Conservation (phyloP, 2,797 vertebrate species). For the Amphiprion clarkii region DNA sequence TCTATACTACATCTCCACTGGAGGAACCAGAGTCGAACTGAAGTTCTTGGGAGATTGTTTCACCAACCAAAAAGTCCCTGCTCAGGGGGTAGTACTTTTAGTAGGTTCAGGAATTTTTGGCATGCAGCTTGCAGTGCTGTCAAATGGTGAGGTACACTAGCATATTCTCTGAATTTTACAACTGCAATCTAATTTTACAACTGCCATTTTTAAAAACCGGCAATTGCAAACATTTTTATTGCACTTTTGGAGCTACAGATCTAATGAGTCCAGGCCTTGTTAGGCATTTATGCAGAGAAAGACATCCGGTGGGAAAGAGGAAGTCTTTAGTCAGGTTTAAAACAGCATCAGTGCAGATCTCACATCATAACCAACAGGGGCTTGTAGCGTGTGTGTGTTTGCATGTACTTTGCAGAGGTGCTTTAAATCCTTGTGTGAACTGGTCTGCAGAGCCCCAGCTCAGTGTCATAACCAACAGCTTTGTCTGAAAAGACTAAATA, state of each 20-base stretch:
- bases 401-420: neutral
- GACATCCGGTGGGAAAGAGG: conserved; percentile 2
- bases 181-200: no score
- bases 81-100: no score
- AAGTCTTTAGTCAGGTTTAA: conserved; percentile 38
- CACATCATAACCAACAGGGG: conserved; percentile 19
- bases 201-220: neutral
- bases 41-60: neutral
- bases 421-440: neutral
- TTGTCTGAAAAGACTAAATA: conserved; percentile 15
- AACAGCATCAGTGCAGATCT: conserved; percentile 61
- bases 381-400: neutral
- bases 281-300: neutral
- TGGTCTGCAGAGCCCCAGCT: conserved; percentile 3
- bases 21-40: conserved; percentile 3
- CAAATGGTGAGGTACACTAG: neutral
- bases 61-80: no score
- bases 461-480: conserved; percentile 12
- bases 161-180: neutral
- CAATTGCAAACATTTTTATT: neutral
- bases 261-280: neutral
- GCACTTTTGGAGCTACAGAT: neutral
- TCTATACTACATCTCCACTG: neutral
- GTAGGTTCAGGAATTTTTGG: no score
- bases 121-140: neutral